These are phyloP conservation scores for Pygoscelis adeliae DNA, from an alignment of 2,113 vertebrate species.

Conservation along the genomic window DNA sequence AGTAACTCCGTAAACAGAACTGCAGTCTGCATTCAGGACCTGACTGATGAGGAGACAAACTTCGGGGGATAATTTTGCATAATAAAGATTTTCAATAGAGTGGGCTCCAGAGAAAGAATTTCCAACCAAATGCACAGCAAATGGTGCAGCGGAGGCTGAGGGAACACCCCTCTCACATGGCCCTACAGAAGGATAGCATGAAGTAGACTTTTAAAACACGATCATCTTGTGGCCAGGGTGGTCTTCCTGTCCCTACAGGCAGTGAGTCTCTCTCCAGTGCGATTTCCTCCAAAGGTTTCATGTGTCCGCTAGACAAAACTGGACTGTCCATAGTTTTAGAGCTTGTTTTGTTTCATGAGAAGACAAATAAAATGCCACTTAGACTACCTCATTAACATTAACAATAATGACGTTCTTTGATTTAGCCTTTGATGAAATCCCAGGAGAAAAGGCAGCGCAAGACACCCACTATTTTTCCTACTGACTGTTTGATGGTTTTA, in stretches of 20 bases:
- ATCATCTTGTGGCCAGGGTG: neutral
- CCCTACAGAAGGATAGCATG: accelerated
- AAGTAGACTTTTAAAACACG: neutral
- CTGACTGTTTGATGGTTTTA: neutral
- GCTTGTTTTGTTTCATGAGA: neutral
- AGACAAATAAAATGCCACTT: neutral
- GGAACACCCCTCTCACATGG: neutral
- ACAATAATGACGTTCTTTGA: neutral
- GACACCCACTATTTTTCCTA: neutral
- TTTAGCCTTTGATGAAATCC: neutral
- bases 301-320: neutral
- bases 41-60: neutral
- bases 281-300: neutral
- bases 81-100: conserved; percentile 4
- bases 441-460: neutral
- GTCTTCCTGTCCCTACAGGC: neutral
- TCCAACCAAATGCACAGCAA: neutral
- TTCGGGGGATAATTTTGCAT: neutral
- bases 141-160: accelerated
- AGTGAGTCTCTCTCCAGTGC: neutral
- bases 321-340: neutral
- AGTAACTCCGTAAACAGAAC: neutral
- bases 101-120: neutral
- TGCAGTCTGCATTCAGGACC: neutral
- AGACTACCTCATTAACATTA: neutral